Evolutionary conservation across 2,797 vertebrate genomes (phyloP).

Genomic region (Neostethus bicornis): DNA sequence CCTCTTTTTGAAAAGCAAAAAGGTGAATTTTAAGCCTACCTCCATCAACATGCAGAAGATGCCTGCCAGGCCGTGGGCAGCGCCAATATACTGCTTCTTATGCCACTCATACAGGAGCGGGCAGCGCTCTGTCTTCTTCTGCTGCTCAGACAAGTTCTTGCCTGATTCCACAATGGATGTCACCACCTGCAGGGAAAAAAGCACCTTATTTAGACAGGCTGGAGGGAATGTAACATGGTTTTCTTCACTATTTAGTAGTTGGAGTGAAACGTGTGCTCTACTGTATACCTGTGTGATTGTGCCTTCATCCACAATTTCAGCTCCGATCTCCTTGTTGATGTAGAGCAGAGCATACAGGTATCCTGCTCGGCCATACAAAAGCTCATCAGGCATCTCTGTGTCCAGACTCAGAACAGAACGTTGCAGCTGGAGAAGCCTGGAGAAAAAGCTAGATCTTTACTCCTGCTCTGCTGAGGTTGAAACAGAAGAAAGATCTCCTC

Average conservation of each 20-base stretch:
- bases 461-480: neutral
- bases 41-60: constrained; percentile 96
- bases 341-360: constrained; percentile 93
- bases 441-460: neutral
- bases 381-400: constrained; percentile 89
- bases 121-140: constrained; percentile 91
- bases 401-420: constrained; percentile 82
- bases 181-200: constrained; percentile 80
- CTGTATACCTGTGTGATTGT: constrained; percentile 87
- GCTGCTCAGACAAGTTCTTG: constrained; percentile 87
- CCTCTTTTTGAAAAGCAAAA: too few relatives aligned
- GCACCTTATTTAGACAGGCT: too few relatives aligned
- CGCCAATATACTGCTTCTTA: constrained; percentile 94
- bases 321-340: constrained; percentile 88
- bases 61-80: constrained; percentile 92
- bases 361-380: constrained; percentile 91
- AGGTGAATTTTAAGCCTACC: too few relatives aligned
- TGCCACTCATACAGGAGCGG: constrained; percentile 98
- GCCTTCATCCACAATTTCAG: constrained; percentile 81
- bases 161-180: constrained; percentile 90
- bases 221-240: too few relatives aligned
- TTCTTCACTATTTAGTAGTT: too few relatives aligned
- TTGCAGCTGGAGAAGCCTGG: constrained; percentile 91
- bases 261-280: too few relatives aligned
- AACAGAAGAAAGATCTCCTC: too few relatives aligned